phyloP scores from a whole-genome alignment of 2,888 invertebrate genomes.

The Drosophila pegasa region DNA sequence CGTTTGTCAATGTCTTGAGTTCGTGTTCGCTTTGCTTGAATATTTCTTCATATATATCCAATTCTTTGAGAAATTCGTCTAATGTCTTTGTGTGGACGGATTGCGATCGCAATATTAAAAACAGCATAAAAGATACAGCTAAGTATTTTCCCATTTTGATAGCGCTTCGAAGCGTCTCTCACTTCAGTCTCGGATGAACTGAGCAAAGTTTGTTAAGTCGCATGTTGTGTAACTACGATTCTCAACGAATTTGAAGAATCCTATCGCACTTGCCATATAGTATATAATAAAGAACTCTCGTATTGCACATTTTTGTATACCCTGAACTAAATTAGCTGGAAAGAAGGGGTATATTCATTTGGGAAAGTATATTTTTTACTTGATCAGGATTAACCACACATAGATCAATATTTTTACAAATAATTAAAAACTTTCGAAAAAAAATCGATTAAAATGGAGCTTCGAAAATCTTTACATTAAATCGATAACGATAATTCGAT shows the following conservation, averaged over 20 bases:
- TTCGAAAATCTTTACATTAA: too few relatives aligned
- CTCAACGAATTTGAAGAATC: neutral
- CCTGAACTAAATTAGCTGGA: neutral
- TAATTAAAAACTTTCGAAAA: too few relatives aligned
- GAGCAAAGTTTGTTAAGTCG: neutral
- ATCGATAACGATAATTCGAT: too few relatives aligned
- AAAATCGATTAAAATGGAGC: too few relatives aligned
- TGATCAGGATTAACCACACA: too few relatives aligned
- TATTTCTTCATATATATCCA: neutral
- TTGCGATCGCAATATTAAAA: neutral
- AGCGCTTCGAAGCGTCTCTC: neutral
- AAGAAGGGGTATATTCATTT: neutral
- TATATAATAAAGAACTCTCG: neutral
- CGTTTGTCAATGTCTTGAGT: neutral
- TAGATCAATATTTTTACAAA: too few relatives aligned
- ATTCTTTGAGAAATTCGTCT: neutral
- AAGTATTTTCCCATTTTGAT: constrained; percentile 20
- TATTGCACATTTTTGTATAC: neutral
- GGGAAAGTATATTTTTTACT: too few relatives aligned
- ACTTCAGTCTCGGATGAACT: neutral
- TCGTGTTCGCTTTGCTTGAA: neutral
- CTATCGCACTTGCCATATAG: neutral
- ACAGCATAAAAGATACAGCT: neutral
- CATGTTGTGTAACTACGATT: neutral
- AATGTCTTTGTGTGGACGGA: neutral